Evolutionary conservation across 2,888 invertebrate genomes (phyloP).

Genomic region (Drosophila testacea): DNA sequence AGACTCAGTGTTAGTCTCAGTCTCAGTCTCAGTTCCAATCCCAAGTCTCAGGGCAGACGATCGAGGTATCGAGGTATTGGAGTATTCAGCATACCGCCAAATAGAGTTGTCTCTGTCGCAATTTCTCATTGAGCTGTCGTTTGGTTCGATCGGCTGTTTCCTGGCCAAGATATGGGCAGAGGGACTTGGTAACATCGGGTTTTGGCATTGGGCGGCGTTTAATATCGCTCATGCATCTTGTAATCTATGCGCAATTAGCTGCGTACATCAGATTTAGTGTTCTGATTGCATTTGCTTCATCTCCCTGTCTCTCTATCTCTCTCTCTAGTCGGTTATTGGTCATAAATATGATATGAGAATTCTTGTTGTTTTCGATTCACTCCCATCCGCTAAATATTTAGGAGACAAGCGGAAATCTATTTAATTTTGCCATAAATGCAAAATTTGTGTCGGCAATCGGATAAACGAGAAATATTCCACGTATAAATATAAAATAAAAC

Average conservation of each 20-base stretch:
- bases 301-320: not conserved
- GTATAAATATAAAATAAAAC: slow-evolving; percentile 6
- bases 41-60: slow-evolving; percentile 5
- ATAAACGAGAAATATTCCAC: slow-evolving; percentile 15
- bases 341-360: slow-evolving; percentile 69
- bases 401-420: slow-evolving; percentile 59
- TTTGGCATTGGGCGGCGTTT: slow-evolving; percentile 71
- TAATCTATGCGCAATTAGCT: slow-evolving; percentile 82
- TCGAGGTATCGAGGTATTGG: slow-evolving; percentile 20
- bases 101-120: slow-evolving; percentile 82
- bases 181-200: slow-evolving; percentile 3
- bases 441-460: slow-evolving; percentile 43
- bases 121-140: slow-evolving; percentile 81
- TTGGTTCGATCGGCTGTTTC: slow-evolving; percentile 28
- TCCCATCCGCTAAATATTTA: slow-evolving; percentile 44
- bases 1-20: not conserved
- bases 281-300: slow-evolving; percentile 73
- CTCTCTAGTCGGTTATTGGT: slow-evolving; percentile 42
- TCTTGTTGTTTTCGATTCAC: slow-evolving; percentile 31
- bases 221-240: slow-evolving; percentile 81
- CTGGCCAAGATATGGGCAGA: slow-evolving; percentile 1
- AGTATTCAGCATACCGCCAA: slow-evolving; percentile 51
- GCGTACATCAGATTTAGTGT: slow-evolving; percentile 81
- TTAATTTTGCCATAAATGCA: slow-evolving; percentile 56
- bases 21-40: not conserved